These are phyloP conservation scores for Petrophora chlorosata DNA, from an alignment of 2,888 invertebrate species.

Conservation along the genomic window DNA sequence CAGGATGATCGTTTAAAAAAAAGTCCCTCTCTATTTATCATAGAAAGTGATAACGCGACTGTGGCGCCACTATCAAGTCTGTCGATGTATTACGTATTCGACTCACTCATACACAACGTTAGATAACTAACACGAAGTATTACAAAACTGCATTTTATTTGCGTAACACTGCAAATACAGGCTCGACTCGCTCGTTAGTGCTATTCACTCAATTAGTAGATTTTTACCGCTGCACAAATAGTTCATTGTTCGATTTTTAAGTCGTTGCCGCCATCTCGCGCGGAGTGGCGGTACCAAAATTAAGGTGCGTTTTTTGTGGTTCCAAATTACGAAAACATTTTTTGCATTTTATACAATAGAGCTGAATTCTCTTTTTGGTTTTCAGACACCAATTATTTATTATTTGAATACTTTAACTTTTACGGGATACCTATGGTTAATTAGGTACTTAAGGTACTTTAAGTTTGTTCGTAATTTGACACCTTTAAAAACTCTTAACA, in stretches of 20 bases:
- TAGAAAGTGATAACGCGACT: background rate
- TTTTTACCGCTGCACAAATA: slow-evolving; percentile 4
- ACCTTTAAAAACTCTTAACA: slow-evolving; percentile 33
- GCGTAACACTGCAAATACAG: slow-evolving; percentile 28
- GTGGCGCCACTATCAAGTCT: slow-evolving; percentile 9
- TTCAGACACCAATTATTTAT: too few relatives aligned
- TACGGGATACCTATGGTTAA: too few relatives aligned
- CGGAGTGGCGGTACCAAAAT: slow-evolving; percentile 42
- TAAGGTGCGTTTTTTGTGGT: too few relatives aligned
- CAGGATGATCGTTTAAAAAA: too few relatives aligned
- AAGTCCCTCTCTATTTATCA: too few relatives aligned
- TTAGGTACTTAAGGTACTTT: slow-evolving; percentile 18
- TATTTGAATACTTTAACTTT: too few relatives aligned
- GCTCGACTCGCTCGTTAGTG: slow-evolving; percentile 22
- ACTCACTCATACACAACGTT: slow-evolving; percentile 24
- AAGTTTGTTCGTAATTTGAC: background rate
- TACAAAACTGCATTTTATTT: slow-evolving; percentile 33
- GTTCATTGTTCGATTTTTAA: slow-evolving; percentile 11
- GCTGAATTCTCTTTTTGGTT: too few relatives aligned
- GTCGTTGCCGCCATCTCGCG: slow-evolving; percentile 52
- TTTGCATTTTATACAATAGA: too few relatives aligned
- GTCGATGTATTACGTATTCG: slow-evolving; percentile 28
- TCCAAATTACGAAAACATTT: too few relatives aligned
- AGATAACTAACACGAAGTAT: slow-evolving; percentile 34
- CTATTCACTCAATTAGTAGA: slow-evolving; percentile 20